Base-by-base conservation (phyloP, 1,140 invertebrate genomes). In the Apocrypta bakeri region DNA sequence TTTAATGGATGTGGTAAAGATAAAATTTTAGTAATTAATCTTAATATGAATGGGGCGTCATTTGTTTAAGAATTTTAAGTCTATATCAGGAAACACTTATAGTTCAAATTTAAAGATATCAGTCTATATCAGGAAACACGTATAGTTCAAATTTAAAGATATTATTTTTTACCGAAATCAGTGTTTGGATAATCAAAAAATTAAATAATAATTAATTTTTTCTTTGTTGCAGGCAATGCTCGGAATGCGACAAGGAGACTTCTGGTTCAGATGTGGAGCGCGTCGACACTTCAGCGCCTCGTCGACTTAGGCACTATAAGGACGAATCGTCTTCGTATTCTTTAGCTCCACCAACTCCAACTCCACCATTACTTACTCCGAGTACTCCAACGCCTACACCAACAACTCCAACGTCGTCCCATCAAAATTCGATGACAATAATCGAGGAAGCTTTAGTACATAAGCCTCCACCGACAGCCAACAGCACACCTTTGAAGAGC, bases 191-290 rank as follows among this genome's bases (percentile, higher is more conserved):
- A n/a, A n/a, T n/a, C n/a, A n/a, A n/a, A n/a, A n/a, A n/a, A n/a
- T n/a, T n/a, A n/a, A n/a, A n/a, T n/a, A n/a, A n/a, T n/a, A n/a
- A n/a, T n/a, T n/a, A n/a, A n/a, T n/a, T n/a, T n/a, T 71, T 80
- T 64, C 69, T n/a, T 11, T 81, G 79, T 74, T 17, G 75, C 85
- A 96, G 95, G 95, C 96, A 97, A 93, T 98, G 97, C 89, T 97
- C 96, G 0, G 96, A 97, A 90, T 98, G 97, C 87, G 96, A 97
- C 88, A 97, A 97, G 86, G 96, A 93, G 82, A 92, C 96, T 1
- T 96, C 96, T 2, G 95, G 95, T 72, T 96, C 96, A 0, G 95
- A 96, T 87, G 87, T 90, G 0, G 95, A 96, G 85, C 93, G 94
- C 0, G 93, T 96, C 29, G 95, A 97, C 85, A 94, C 96, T 56